A percentile compares a stretch with the other conserved stretches of the same genome.
These are phyloP conservation scores for Fratercula arctica DNA, from an alignment of 2,797 vertebrate species.

Conservation along the genomic window DNA sequence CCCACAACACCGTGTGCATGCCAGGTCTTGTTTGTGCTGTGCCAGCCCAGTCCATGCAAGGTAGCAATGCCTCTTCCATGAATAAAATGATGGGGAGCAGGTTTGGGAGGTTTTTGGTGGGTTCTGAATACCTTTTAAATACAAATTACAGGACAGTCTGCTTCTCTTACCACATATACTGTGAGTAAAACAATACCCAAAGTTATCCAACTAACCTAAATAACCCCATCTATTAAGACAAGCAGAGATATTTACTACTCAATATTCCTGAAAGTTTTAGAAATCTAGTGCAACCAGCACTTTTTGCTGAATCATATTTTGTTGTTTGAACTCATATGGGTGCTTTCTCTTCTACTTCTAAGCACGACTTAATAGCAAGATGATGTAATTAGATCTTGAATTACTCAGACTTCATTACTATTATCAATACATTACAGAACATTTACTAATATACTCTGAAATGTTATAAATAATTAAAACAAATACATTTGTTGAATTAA, in stretches of 20 bases:
- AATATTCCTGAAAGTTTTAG: neutral
- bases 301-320: neutral
- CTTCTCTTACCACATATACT: neutral
- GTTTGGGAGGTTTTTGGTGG: neutral
- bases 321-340: neutral
- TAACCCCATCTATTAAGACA: neutral
- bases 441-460: constrained; percentile 22
- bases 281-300: neutral
- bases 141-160: neutral
- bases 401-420: constrained; percentile 25
- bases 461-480: constrained; percentile 37
- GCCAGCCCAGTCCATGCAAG: neutral
- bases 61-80: neutral
- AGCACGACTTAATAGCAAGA: neutral
- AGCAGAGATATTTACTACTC: neutral
- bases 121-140: neutral
- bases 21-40: neutral
- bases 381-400: neutral
- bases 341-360: neutral
- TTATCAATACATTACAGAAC: neutral
- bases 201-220: neutral
- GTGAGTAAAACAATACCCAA: neutral
- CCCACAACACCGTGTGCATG: fast-evolving
- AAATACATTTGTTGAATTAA: constrained; percentile 32
- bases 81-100: neutral